Base-by-base conservation (phyloP, 92 coral and sea anemone genomes). In the Porites cylindrica region DNA sequence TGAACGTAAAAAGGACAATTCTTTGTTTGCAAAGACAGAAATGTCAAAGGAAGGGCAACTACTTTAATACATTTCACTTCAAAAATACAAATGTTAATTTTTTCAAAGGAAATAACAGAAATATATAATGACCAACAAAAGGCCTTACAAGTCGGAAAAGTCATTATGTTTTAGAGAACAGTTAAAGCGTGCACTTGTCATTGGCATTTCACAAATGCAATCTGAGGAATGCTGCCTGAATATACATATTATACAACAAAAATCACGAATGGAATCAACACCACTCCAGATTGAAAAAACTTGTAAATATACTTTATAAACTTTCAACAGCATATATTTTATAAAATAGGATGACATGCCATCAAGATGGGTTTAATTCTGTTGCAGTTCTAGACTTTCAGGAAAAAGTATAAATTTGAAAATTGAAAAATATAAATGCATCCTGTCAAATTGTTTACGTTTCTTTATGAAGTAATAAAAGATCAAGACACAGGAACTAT, bases 171-270 rank as follows among this genome's bases (percentile, higher is more conserved):
- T 6, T 18, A n/a, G 14, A 82, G 43, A 70, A 56, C 85, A 81
- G 85, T 14, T 2, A 21, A 29, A 71, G 64, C 56, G 63, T 10
- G 16, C 66, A 18, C 77, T 80, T 3, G 72, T 7, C 29, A 24
- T 17, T 23, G 78, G 86, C 78, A 82, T 82, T 53, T 63, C 78
- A 56, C 70, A 29, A 70, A 82, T 82, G 77, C 69, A 82, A 82
- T 82, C 29, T 82, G 19, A 82, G 59, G 86, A 82, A 82, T 82
- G 86, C 69, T 58, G 78, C 38, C 38, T 56, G 66, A 56, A 58
- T 23, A 32, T 16, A 38, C 4, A 56, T 52, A 1, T 52, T 32
- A 70, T 18, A 32, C 50, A 70, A 38, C 47, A 38, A 38, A 32
- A 56, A 13, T 32, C 77, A 81, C 19, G 52, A 1, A 69, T 8